Evolutionary conservation across 2,888 invertebrate species (phyloP).

Genomic region (Galerucella pusilla): DNA sequence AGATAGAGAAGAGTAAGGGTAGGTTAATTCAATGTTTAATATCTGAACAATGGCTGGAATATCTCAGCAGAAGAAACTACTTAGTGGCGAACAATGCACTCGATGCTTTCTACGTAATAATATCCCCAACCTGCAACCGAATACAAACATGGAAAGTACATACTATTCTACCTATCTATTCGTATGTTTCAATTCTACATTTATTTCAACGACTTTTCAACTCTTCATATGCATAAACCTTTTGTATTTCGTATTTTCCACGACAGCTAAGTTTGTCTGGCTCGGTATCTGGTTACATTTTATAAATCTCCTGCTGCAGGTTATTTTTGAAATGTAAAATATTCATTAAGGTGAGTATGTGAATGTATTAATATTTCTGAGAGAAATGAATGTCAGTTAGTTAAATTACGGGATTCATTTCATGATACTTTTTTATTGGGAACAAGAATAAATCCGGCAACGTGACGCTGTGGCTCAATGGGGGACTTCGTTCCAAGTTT

Average conservation of each 20-base stretch:
- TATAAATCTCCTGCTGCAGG: not conserved
- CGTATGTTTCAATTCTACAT: slow-evolving; percentile 18
- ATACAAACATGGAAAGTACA: slow-evolving; percentile 36
- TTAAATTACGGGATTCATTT: too few relatives aligned
- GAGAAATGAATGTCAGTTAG: too few relatives aligned
- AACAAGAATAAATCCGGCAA: too few relatives aligned
- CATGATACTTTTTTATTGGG: too few relatives aligned
- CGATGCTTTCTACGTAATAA: slow-evolving; percentile 37
- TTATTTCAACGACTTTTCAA: slow-evolving; percentile 13
- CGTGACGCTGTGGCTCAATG: too few relatives aligned
- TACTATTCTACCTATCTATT: not conserved
- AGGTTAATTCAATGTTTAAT: slow-evolving; percentile 41
- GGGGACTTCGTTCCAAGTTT: too few relatives aligned
- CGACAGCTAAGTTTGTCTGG: not conserved
- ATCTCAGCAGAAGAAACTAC: slow-evolving; percentile 40
- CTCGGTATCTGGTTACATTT: not conserved
- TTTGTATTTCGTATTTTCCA: slow-evolving; percentile 1
- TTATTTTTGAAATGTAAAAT: not conserved
- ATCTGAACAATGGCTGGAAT: slow-evolving; percentile 42
- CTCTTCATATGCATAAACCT: slow-evolving; percentile 3
- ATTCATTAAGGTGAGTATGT: too few relatives aligned
- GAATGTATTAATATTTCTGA: too few relatives aligned
- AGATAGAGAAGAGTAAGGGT: not conserved
- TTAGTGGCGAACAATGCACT: slow-evolving; percentile 41
- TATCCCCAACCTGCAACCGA: slow-evolving; percentile 30